Conservation (phyloP, 2,797 vertebrate species). For the Peromyscus eremicus region DNA sequence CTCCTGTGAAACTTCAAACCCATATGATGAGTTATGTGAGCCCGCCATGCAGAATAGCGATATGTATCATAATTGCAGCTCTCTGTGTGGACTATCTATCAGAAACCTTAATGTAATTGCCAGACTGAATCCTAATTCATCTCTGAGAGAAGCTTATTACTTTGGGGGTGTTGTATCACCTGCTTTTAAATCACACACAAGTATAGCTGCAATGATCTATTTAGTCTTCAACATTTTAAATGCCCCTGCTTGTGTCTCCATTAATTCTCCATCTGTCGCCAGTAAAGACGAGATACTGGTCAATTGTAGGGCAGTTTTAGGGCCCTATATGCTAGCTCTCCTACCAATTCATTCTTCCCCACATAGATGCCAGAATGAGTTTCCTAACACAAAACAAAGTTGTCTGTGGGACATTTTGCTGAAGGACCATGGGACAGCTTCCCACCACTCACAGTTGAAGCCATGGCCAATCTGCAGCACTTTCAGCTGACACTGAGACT, state of each 20-base stretch:
- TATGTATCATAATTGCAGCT: constrained; percentile 81
- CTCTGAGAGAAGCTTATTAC: constrained; percentile 76
- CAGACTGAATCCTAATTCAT: constrained; percentile 82
- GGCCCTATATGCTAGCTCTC: neutral
- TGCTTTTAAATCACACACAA: constrained; percentile 81
- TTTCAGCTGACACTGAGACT: neutral
- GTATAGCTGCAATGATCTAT: constrained; percentile 76
- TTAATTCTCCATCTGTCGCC: constrained; percentile 57
- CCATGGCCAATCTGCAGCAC: neutral
- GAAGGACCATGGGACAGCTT: neutral
- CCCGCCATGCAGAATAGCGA: constrained; percentile 73
- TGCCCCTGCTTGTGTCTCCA: constrained; percentile 16
- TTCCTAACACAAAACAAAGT: neutral
- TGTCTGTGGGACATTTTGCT: neutral
- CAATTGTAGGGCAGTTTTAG: neutral
- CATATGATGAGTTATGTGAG: constrained; percentile 76
- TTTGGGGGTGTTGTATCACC: constrained; percentile 76
- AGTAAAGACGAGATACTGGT: constrained; percentile 62
- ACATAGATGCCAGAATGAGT: neutral
- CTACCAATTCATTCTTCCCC: neutral
- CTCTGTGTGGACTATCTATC: constrained; percentile 78
- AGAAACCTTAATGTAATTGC: constrained; percentile 84
- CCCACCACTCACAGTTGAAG: neutral
- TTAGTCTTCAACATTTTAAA: constrained; percentile 76
- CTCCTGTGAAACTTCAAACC: constrained; percentile 75